A percentile compares a stretch with the other conserved stretches of the same genome.
Conservation (phyloP, 2,797 vertebrate genomes). For the Florisuga fusca region DNA sequence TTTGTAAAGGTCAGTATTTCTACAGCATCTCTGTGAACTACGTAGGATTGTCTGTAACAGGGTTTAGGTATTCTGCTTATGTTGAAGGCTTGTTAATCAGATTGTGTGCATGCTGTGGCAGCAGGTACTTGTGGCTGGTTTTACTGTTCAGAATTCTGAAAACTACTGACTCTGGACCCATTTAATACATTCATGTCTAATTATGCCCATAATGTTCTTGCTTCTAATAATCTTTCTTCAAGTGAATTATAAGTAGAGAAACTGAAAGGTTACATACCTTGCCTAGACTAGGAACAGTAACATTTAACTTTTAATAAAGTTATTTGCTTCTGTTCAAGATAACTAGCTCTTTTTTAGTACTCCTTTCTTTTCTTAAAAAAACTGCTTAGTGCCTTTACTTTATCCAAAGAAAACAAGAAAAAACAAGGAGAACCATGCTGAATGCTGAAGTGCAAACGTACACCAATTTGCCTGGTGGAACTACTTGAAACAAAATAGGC, state of each 20-base stretch:
- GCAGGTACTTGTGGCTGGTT: background rate
- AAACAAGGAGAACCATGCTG: background rate
- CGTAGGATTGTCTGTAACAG: background rate
- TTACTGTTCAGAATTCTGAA: background rate
- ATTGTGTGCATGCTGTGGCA: background rate
- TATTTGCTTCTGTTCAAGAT: background rate
- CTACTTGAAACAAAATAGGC: background rate
- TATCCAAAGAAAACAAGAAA: background rate
- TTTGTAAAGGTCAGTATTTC: background rate
- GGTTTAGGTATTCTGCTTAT: background rate
- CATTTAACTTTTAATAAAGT: background rate
- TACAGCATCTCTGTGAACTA: background rate
- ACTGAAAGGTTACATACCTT: background rate
- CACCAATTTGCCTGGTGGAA: background rate
- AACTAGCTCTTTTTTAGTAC: background rate
- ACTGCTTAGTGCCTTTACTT: background rate
- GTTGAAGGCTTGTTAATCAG: background rate
- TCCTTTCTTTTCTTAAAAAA: background rate
- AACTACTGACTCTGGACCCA: background rate
- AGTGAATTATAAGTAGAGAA: background rate
- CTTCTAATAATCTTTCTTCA: background rate
- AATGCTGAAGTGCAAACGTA: background rate
- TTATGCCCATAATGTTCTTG: background rate
- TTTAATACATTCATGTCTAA: background rate
- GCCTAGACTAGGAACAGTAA: background rate